Conservation (phyloP, 2,113 vertebrate species). For the Sorex araneus region DNA sequence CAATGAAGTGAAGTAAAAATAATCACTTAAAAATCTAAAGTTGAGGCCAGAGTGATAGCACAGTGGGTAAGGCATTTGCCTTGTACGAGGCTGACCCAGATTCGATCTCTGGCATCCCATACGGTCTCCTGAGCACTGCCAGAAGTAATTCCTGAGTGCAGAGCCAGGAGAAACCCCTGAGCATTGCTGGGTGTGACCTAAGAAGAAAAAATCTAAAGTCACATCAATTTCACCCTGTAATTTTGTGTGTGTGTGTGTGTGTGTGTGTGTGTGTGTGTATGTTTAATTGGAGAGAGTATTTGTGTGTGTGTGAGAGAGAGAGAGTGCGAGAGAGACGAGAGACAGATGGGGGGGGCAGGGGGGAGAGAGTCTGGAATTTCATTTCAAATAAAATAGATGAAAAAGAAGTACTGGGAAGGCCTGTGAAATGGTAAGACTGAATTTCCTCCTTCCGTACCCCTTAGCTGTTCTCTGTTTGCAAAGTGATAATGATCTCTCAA, state of each 20-base stretch:
- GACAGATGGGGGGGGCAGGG: too few relatives aligned
- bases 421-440: neutral
- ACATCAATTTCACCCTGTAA: constrained; percentile 3
- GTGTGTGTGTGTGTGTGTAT: neutral
- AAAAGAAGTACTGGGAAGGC: neutral
- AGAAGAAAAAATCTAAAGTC: neutral
- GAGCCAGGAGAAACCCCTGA: too few relatives aligned
- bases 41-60: neutral
- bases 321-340: neutral
- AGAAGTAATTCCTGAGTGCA: too few relatives aligned
- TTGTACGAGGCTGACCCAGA: too few relatives aligned
- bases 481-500: neutral
- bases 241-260: constrained; percentile 18
- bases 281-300: neutral
- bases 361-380: neutral
- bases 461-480: neutral
- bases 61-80: too few relatives aligned
- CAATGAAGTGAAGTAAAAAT: neutral
- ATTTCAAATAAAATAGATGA: neutral
- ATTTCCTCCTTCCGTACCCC: neutral
- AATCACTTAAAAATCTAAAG: neutral
- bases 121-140: too few relatives aligned
- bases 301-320: neutral
- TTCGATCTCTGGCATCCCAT: too few relatives aligned
- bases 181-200: too few relatives aligned